A percentile compares a stretch with the other conserved stretches of the same genome.
phyloP scores from a whole-genome alignment of 2,888 invertebrate species.

The Anaspis maculata region DNA sequence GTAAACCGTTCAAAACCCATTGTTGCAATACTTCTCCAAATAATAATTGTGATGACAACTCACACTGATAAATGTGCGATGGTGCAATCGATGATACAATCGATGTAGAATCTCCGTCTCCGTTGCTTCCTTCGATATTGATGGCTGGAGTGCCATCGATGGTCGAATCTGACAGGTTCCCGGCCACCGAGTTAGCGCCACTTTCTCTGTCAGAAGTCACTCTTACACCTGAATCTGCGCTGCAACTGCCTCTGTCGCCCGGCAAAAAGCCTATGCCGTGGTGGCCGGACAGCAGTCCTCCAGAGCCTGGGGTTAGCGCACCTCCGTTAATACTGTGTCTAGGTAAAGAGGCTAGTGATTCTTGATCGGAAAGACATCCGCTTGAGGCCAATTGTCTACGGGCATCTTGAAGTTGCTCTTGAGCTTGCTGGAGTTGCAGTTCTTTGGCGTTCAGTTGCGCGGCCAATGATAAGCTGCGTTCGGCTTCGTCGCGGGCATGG shows the following conservation, averaged over 20 bases:
- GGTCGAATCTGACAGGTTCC: slow-evolving; percentile 72
- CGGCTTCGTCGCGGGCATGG: slow-evolving; percentile 85
- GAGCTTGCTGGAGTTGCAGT: slow-evolving; percentile 74
- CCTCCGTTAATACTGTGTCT: slow-evolving; percentile 52
- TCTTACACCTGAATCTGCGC: slow-evolving; percentile 78
- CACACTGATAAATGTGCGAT: slow-evolving; percentile 63
- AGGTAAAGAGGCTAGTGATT: slow-evolving; percentile 62
- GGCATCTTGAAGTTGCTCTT: slow-evolving; percentile 77
- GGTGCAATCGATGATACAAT: slow-evolving; percentile 61
- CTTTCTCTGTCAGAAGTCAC: slow-evolving; percentile 75
- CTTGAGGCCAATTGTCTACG: slow-evolving; percentile 66
- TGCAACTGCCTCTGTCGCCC: slow-evolving; percentile 74
- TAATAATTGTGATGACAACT: slow-evolving; percentile 35
- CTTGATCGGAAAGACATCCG: slow-evolving; percentile 78
- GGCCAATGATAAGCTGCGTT: slow-evolving; percentile 75
- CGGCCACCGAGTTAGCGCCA: slow-evolving; percentile 74
- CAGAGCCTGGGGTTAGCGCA: slow-evolving; percentile 53
- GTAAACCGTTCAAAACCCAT: too few relatives aligned
- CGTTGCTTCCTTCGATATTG: slow-evolving; percentile 49
- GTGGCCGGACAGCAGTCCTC: slow-evolving; percentile 43
- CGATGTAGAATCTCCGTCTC: slow-evolving; percentile 63
- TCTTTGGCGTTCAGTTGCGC: slow-evolving; percentile 84
- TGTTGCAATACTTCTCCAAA: too few relatives aligned
- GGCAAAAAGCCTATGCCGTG: slow-evolving; percentile 46
- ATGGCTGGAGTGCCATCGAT: slow-evolving; percentile 64